Percentiles rank a stretch among this genome's conserved stretches.
Conservation (phyloP, 2,888 invertebrate species). For the Cerceris ruficornis region DNA sequence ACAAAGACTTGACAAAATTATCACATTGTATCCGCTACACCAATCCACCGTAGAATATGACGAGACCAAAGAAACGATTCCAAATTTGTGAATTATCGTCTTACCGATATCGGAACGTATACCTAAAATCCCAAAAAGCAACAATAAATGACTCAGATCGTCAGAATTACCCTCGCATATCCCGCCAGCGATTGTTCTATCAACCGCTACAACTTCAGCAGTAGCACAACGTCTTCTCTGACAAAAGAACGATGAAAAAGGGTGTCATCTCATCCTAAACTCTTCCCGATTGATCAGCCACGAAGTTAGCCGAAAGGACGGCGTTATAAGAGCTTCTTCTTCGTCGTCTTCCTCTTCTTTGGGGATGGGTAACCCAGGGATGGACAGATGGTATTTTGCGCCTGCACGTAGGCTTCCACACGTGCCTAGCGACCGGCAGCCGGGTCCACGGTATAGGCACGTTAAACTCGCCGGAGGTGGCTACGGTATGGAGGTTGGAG, state of each 20-base stretch:
- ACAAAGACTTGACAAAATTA: too few species aligned
- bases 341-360: too few species aligned
- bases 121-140: too few species aligned
- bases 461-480: conserved; percentile 47
- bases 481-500: conserved; percentile 57
- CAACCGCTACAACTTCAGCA: too few species aligned
- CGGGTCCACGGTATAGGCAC: conserved; percentile 48
- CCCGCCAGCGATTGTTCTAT: too few species aligned
- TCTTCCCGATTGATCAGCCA: conserved; percentile 24
- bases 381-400: conserved; percentile 65
- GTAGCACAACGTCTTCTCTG: not conserved
- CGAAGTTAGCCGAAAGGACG: conserved; percentile 5
- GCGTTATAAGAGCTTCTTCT: conserved; percentile 9
- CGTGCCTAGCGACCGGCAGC: conserved; percentile 64
- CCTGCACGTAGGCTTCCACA: conserved; percentile 57
- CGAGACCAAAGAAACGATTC: too few species aligned
- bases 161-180: too few species aligned
- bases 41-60: too few species aligned
- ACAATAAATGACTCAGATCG: too few species aligned
- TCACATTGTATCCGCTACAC: too few species aligned
- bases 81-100: too few species aligned
- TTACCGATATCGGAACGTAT: too few species aligned
- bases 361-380: conserved; percentile 20
- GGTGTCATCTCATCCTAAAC: not conserved
- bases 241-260: conserved; percentile 19